phyloP scores from a whole-genome alignment of 2,888 invertebrate species.

The Limnephilus auricula region DNA sequence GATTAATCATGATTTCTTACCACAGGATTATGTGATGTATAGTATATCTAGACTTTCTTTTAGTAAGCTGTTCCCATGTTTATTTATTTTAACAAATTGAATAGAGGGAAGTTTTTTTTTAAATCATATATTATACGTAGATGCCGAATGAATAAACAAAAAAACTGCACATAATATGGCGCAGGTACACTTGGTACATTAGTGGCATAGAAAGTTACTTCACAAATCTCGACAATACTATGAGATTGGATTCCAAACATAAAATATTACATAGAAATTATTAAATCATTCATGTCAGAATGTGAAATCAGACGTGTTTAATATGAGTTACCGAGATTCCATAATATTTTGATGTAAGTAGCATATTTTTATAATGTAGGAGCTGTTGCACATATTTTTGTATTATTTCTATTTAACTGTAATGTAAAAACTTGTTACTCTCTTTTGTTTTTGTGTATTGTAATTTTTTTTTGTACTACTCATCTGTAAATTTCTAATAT shows the following conservation, averaged over 20 bases:
- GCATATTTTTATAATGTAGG: no score
- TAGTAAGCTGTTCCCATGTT: neutral
- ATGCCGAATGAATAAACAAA: neutral
- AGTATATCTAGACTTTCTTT: neutral
- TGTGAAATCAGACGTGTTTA: no score
- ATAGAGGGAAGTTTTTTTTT: neutral
- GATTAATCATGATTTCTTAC: conserved; percentile 6
- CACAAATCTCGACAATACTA: neutral
- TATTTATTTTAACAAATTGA: neutral
- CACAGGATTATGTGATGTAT: neutral
- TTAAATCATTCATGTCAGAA: no score
- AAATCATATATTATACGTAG: neutral
- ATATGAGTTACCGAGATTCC: no score
- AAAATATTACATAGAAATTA: no score
- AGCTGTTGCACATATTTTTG: no score
- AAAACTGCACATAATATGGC: neutral
- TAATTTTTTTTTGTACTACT: no score
- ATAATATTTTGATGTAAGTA: no score
- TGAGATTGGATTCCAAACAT: neutral
- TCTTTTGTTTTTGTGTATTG: no score
- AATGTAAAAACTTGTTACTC: no score
- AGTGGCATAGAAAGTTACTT: neutral
- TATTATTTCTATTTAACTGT: no score
- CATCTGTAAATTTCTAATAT: no score
- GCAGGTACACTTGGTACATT: neutral